Evolutionary conservation across 2,888 invertebrate species (phyloP), one percentile per base, ranked within the genome.

Genomic region (Dyspetes luteomarginatus): DNA sequence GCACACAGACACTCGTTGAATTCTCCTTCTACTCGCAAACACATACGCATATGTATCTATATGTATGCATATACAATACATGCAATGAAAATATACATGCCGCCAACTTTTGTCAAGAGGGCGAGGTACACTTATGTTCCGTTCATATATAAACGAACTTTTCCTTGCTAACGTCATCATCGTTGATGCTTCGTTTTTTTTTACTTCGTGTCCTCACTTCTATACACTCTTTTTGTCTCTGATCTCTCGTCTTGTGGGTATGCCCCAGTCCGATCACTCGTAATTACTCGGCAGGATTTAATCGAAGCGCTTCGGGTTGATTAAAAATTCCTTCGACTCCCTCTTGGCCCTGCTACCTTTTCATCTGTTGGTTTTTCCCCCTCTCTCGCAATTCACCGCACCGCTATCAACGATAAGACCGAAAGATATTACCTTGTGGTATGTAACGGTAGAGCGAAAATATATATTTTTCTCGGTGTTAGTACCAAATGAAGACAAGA

Each of bases 251-350:
- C 64, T 62, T 73, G 45, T 45, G 19, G 5, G 22, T 43, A 36
- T 43, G 17, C n/a, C 28, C 12, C 19, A n/a, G 52, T 52, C 60
- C 68, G 80, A 75, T 67, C 71, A 67, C 60, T 24, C 82, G 84
- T 90, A 90, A 91, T 90, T 90, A 90, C 91, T 89, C 88, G 89
- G 86, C 89, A 86, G 88, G 88, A 90, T 91, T 89, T 89, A 90
- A 91, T 91, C 90, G 87, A 82, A 78, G 74, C 86, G 86, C 85
- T 85, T 78, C 82, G 81, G 84, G 85, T 86, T 87, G 88, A 90
- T 91, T 89, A 90, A 91, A 90, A 90, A 90, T 89, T 87, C 87
- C 85, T 85, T 86, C 75, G 81, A 84, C 83, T 79, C 81, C 73
- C 65, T 67, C 48, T 80, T 78, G 62, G 79, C 69, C 84, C 78